Evolutionary conservation across 1,140 invertebrate genomes (phyloP).

Genomic region (Drosophila sp.): DNA sequence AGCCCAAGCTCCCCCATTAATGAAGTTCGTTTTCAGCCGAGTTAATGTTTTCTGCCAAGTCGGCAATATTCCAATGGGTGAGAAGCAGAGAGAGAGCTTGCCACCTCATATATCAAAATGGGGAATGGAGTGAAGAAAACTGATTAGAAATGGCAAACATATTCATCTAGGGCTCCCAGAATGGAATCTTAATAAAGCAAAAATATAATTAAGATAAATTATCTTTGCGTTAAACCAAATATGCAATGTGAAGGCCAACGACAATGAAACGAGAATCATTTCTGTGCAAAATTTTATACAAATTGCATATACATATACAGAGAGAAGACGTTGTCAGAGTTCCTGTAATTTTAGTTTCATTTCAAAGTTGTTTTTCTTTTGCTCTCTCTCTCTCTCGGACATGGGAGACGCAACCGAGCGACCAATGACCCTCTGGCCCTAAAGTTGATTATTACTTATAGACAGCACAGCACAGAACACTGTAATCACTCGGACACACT

Average conservation of each 20-base stretch:
- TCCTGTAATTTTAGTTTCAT: slow-evolving; percentile 3
- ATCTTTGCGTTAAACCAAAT: neutral
- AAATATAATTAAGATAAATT: slow-evolving; percentile 11
- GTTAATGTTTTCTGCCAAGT: slow-evolving; percentile 63
- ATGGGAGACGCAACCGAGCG: neutral
- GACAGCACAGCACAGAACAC: slow-evolving; percentile 28
- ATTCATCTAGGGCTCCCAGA: neutral
- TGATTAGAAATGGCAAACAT: slow-evolving; percentile 14
- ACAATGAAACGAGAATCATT: neutral
- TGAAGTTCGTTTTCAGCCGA: slow-evolving; percentile 64
- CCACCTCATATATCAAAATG: slow-evolving; percentile 2
- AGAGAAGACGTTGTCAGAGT: neutral
- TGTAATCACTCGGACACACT: slow-evolving; percentile 42
- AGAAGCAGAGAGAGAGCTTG: neutral
- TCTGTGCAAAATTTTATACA: neutral
- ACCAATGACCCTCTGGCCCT: slow-evolving; percentile 11
- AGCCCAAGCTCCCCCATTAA: slow-evolving; percentile 41
- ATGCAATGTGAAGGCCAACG: neutral
- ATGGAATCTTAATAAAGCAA: slow-evolving; percentile 3
- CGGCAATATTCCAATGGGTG: slow-evolving; percentile 16
- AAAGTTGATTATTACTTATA: slow-evolving; percentile 54
- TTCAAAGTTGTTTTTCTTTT: slow-evolving; percentile 45
- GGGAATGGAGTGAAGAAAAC: slow-evolving; percentile 9
- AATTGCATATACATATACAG: neutral
- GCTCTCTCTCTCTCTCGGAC: neutral